These are phyloP conservation scores for Esox lucius DNA, from an alignment of 2,797 vertebrate species.

Conservation along the genomic window DNA sequence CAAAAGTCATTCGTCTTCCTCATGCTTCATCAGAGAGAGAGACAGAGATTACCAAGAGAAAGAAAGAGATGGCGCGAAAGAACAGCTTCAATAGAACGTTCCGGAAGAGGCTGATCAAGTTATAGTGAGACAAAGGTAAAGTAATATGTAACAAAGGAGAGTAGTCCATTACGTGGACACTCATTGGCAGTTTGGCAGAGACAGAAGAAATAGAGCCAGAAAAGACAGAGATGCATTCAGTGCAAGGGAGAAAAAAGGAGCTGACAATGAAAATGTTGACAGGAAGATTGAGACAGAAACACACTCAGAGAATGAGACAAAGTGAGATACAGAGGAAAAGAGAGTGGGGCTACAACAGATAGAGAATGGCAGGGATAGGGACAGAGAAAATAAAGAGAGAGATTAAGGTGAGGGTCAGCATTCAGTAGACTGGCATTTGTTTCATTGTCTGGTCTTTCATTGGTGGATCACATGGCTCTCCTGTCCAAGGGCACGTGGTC, in stretches of 20 bases:
- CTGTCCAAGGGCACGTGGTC: neutral
- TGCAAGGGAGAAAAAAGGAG: neutral
- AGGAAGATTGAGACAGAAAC: too few relatives aligned
- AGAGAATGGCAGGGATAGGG: neutral
- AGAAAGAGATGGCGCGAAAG: conserved; percentile 5
- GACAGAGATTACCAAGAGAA: neutral
- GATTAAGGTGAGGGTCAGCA: neutral
- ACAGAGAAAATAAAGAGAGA: neutral
- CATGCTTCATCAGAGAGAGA: conserved; percentile 7
- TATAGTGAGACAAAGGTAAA: neutral
- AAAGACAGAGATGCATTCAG: conserved; percentile 1
- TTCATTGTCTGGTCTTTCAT: conserved; percentile 11
- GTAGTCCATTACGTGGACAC: neutral
- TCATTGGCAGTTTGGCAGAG: conserved; percentile 4
- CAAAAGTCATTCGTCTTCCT: conserved; percentile 8
- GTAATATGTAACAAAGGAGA: neutral
- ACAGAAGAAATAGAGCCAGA: neutral
- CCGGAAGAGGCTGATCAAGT: neutral
- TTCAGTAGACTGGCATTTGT: neutral
- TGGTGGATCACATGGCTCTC: conserved; percentile 5
- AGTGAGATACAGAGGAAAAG: conserved; percentile 1
- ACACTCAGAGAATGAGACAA: too few relatives aligned
- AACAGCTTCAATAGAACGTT: neutral
- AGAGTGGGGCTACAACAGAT: neutral
- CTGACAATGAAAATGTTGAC: neutral